These are phyloP conservation scores for Campylomormyrus numenius DNA, from an alignment of 2,113 vertebrate species.

Conservation along the genomic window DNA sequence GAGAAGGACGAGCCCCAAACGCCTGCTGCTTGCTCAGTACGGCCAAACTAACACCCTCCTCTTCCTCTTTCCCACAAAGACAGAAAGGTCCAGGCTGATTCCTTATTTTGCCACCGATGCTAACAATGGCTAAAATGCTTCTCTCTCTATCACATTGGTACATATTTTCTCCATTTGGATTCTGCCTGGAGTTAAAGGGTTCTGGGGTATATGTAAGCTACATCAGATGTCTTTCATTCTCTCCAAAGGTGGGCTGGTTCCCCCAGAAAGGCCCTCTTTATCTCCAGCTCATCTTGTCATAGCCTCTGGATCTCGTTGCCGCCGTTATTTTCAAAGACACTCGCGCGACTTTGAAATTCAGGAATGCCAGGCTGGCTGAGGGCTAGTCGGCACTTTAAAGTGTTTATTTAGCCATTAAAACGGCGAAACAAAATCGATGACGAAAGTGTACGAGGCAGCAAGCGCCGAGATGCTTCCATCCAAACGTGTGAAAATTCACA, in stretches of 20 bases:
- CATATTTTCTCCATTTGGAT: conserved; percentile 10
- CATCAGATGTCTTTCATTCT: conserved; percentile 41
- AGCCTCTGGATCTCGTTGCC: conserved; percentile 68
- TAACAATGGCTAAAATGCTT: conserved; percentile 48
- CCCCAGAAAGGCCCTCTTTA: conserved; percentile 68
- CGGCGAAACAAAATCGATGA: conserved; percentile 73
- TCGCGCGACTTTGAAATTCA: conserved; percentile 73
- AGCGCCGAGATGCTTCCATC: conserved; percentile 19
- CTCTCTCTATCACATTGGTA: background rate
- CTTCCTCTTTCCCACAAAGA: background rate
- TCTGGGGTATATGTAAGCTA: background rate
- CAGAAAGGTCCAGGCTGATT: background rate
- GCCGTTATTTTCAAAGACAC: conserved; percentile 71
- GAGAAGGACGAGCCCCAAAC: conserved; percentile 65
- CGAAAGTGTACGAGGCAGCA: conserved; percentile 43
- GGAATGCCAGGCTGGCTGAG: conserved; percentile 77
- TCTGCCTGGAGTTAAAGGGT: background rate
- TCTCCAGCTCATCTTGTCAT: conserved; percentile 55
- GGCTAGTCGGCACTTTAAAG: conserved; percentile 80
- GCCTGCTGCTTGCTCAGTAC: conserved; percentile 56
- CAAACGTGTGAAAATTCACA: conserved; percentile 24
- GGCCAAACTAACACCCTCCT: no score
- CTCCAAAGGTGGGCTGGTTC: conserved; percentile 60
- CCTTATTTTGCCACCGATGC: background rate
- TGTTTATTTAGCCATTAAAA: conserved; percentile 73